phyloP scores from a whole-genome alignment of 2,113 vertebrate species.

The Myotis lucifugus region DNA sequence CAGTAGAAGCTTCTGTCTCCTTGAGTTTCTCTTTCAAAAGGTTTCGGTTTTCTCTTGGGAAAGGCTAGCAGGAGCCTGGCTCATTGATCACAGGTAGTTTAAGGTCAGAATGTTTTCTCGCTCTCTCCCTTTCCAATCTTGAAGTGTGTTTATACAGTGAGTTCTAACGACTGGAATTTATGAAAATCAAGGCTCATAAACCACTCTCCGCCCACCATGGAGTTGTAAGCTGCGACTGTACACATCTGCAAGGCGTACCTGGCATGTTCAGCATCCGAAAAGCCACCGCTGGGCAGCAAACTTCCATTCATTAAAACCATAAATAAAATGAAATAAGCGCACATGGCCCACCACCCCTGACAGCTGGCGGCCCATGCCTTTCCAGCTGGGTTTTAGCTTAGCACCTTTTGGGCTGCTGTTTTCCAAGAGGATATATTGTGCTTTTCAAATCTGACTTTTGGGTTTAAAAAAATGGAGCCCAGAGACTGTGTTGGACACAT shows the following conservation, averaged over 20 bases:
- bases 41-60: constrained; percentile 71
- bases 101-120: constrained; percentile 62
- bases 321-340: constrained; percentile 2
- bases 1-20: constrained; percentile 49
- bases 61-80: neutral
- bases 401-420: constrained; percentile 65
- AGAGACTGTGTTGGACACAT: constrained; percentile 64
- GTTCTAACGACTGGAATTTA: constrained; percentile 57
- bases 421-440: constrained; percentile 70
- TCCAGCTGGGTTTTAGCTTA: constrained; percentile 75
- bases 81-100: constrained; percentile 64
- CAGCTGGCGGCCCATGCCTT: constrained; percentile 51
- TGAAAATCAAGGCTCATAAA: constrained; percentile 51
- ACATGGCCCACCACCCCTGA: constrained; percentile 17
- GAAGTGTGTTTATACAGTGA: constrained; percentile 49
- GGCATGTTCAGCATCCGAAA: neutral
- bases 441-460: constrained; percentile 76
- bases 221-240: neutral
- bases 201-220: neutral
- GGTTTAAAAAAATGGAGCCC: constrained; percentile 63
- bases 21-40: constrained; percentile 66
- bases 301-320: constrained; percentile 62
- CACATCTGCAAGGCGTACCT: neutral
- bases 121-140: constrained; percentile 36
- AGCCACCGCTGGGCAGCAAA: neutral